phyloP scores from a whole-genome alignment of 2,797 vertebrate species.

The Lophius americanus region DNA sequence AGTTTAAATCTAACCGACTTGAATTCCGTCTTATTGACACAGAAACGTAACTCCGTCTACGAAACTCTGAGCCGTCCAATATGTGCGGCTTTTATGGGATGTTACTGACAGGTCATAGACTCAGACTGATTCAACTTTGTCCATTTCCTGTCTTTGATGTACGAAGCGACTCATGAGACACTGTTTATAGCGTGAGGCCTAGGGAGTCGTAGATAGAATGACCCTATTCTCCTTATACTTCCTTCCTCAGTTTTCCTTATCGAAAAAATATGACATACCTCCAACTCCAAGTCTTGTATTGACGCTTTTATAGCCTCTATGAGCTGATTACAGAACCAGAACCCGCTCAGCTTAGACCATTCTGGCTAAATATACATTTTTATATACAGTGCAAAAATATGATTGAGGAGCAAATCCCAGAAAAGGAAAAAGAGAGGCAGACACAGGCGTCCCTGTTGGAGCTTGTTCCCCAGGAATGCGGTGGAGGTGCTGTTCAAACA shows the following conservation, averaged over 20 bases:
- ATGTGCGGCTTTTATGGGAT: neutral
- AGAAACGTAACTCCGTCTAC: neutral
- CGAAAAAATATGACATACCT: slow-evolving; percentile 36
- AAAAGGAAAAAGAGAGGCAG: neutral
- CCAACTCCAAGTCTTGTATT: slow-evolving; percentile 8
- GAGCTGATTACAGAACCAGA: slow-evolving; percentile 45
- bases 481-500: slow-evolving; percentile 56
- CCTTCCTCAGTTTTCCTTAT: no score
- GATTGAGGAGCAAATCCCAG: neutral
- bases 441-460: slow-evolving; percentile 48
- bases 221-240: no score
- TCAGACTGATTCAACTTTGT: neutral
- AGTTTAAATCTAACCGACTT: neutral
- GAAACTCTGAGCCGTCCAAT: neutral
- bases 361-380: slow-evolving; percentile 5
- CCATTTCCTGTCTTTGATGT: neutral
- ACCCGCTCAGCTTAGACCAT: slow-evolving; percentile 2
- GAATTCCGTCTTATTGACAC: neutral
- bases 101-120: neutral
- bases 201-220: no score
- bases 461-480: slow-evolving; percentile 73
- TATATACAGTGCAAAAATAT: slow-evolving; percentile 1
- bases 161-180: no score
- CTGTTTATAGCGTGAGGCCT: no score
- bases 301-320: slow-evolving; percentile 41